Percentiles rank a stretch among this genome's conserved stretches.
Conservation (phyloP, 2,888 invertebrate genomes). For the Athrips mouffetella region DNA sequence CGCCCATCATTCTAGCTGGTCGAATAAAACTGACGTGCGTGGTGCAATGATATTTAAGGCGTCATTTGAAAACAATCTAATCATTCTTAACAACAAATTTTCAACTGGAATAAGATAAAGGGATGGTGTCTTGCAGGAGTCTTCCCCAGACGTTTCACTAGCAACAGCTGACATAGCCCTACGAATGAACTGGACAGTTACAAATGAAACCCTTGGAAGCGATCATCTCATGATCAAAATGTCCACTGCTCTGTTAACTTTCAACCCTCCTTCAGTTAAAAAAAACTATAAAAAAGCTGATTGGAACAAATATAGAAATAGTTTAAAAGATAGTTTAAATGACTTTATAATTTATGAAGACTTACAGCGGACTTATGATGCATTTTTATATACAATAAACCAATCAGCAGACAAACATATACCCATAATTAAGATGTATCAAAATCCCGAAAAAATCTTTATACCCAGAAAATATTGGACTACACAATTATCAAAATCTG, state of each 20-base stretch:
- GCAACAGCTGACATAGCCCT: slow-evolving; percentile 22
- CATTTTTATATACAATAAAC: slow-evolving; percentile 14
- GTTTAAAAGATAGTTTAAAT: slow-evolving; percentile 8
- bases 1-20: slow-evolving; percentile 25
- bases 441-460: slow-evolving; percentile 22
- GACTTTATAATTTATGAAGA: neutral
- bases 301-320: slow-evolving; percentile 15
- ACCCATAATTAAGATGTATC: slow-evolving; percentile 19
- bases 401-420: slow-evolving; percentile 22
- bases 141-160: slow-evolving; percentile 23
- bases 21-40: slow-evolving; percentile 20
- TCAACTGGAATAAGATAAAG: slow-evolving; percentile 21
- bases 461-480: slow-evolving; percentile 30
- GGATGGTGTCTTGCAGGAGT: slow-evolving; percentile 17
- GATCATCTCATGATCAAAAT: slow-evolving; percentile 24
- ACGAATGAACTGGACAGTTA: slow-evolving; percentile 16
- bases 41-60: slow-evolving; percentile 23
- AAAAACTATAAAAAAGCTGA: slow-evolving; percentile 24
- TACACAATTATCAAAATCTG: slow-evolving; percentile 22
- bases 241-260: neutral
- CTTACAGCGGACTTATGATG: slow-evolving; percentile 19
- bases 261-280: slow-evolving; percentile 4
- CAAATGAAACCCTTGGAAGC: slow-evolving; percentile 26
- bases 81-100: slow-evolving; percentile 22
- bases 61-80: slow-evolving; percentile 16